Evolutionary conservation across 2,113 vertebrate genomes (phyloP).

Genomic region (Aix galericulata): DNA sequence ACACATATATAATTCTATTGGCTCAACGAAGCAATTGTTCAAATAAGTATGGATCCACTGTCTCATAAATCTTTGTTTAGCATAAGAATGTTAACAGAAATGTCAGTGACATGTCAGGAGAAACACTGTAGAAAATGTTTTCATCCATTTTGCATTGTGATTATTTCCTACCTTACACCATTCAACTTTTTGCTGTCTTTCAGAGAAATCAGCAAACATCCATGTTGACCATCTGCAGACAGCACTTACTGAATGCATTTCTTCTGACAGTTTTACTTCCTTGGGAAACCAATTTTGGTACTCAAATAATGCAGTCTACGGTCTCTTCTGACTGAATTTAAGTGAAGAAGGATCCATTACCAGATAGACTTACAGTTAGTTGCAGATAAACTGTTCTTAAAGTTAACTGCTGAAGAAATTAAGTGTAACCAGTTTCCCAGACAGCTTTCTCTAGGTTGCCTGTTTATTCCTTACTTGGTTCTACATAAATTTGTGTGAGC

Average conservation of each 20-base stretch:
- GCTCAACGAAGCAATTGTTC: not conserved
- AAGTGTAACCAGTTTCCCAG: not conserved
- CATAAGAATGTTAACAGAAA: not conserved
- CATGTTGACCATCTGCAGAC: not conserved
- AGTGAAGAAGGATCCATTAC: not conserved
- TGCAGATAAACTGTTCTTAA: constrained; percentile 1
- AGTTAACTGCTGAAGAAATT: not conserved
- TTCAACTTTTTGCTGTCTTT: not conserved
- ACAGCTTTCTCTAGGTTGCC: not conserved
- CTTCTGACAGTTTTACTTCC: not conserved
- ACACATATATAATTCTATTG: not conserved
- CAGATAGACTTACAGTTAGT: not conserved
- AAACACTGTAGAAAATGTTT: not conserved
- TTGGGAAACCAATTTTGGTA: not conserved
- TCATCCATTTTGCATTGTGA: not conserved
- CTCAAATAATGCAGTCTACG: not conserved
- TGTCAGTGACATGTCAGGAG: not conserved
- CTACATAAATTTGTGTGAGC: not conserved
- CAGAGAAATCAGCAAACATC: not conserved
- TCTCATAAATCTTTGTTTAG: not conserved
- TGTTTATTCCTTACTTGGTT: not conserved
- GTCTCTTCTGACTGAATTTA: not conserved
- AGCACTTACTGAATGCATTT: not conserved
- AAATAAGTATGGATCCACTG: not conserved
- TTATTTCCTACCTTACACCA: not conserved